A percentile compares a stretch with the other conserved stretches of the same genome.
Evolutionary conservation across 2,888 invertebrate genomes (phyloP).

Genomic region (Orthosia gothica): DNA sequence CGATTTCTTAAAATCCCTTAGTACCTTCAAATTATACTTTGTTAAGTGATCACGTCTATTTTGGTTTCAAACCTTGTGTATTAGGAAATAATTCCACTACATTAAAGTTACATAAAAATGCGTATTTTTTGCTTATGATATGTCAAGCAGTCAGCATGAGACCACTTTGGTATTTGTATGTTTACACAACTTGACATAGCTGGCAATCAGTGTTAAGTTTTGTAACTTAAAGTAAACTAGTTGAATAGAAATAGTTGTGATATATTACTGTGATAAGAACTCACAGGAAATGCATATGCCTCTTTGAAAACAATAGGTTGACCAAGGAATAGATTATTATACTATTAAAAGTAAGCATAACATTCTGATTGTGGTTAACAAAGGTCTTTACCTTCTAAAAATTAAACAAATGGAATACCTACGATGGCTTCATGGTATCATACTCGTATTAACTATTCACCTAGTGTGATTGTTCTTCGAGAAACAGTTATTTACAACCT

Average conservation of each 20-base stretch:
- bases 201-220: not conserved
- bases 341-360: not conserved
- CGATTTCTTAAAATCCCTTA: not conserved
- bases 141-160: constrained; percentile 8
- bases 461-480: not conserved
- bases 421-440: not conserved
- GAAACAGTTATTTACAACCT: not conserved
- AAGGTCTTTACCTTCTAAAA: constrained; percentile 10
- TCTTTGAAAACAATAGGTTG: constrained; percentile 21
- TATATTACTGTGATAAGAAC: not conserved
- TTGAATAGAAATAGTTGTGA: not conserved
- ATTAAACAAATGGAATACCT: not conserved
- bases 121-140: not conserved
- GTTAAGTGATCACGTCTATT: not conserved
- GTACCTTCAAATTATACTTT: no score
- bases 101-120: constrained; percentile 2
- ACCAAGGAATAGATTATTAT: not conserved
- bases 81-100: constrained; percentile 15
- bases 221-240: not conserved
- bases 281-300: not conserved
- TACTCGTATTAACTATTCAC: not conserved
- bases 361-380: constrained; percentile 18
- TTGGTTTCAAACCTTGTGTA: not conserved
- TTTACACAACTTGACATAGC: not conserved
- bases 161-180: constrained; percentile 10